Percentiles rank a stretch among this genome's conserved stretches.
These are phyloP conservation scores for Cephus pygmeus DNA, from an alignment of 2,888 invertebrate species.

Conservation along the genomic window DNA sequence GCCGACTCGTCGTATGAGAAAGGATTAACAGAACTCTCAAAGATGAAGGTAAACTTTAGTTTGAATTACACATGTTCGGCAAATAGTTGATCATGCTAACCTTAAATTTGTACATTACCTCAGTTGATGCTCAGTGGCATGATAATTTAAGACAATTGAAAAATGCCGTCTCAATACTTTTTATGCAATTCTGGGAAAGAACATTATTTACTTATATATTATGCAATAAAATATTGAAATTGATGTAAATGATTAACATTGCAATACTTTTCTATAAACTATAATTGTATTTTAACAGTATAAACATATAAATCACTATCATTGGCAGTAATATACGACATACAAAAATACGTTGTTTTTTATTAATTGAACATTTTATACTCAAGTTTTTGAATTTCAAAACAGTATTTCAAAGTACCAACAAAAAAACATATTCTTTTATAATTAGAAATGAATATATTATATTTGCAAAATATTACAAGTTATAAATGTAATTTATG, in stretches of 20 bases:
- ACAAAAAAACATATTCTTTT: neutral
- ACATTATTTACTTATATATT: too few relatives aligned
- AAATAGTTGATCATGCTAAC: neutral
- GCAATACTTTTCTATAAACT: neutral
- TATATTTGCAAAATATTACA: neutral
- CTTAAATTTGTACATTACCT: neutral
- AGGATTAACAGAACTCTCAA: constrained; percentile 58
- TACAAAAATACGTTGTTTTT: neutral
- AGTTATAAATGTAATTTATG: neutral
- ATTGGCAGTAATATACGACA: too few relatives aligned
- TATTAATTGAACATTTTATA: neutral
- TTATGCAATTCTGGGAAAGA: neutral
- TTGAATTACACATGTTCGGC: neutral
- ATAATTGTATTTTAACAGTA: neutral
- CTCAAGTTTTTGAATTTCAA: neutral
- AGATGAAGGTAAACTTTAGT: constrained; percentile 56
- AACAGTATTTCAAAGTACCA: neutral
- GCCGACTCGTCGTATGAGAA: constrained; percentile 64
- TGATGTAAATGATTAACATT: neutral
- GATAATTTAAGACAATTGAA: neutral
- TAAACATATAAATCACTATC: too few relatives aligned
- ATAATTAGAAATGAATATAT: neutral
- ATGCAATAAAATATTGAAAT: neutral
- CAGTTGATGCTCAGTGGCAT: neutral
- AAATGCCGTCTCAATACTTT: neutral